Percentiles rank a stretch among this genome's conserved stretches.
Conservation (phyloP, 2,888 invertebrate species). For the Acanthosepion esculentum region DNA sequence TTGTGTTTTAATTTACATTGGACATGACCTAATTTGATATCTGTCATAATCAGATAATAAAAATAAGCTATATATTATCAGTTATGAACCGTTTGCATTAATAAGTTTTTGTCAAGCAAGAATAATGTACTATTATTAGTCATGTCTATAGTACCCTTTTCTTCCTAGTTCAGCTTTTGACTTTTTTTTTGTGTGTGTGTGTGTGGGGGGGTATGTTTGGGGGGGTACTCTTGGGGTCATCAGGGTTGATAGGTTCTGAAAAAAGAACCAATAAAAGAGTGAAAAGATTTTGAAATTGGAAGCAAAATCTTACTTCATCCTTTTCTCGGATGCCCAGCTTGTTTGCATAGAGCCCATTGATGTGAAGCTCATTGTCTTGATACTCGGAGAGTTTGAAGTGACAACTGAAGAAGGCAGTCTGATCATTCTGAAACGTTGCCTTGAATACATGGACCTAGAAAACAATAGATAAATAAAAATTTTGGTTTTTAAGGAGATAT, state of each 20-base stretch:
- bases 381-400: constrained; percentile 50
- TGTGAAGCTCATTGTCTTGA: constrained; percentile 59
- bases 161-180: not conserved
- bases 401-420: constrained; percentile 59
- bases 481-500: not conserved
- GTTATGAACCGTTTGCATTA: not conserved
- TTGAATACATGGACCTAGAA: constrained; percentile 60
- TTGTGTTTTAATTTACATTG: too few relatives aligned
- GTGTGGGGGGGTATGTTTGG: not conserved
- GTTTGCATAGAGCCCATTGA: constrained; percentile 67
- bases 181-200: not conserved
- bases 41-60: too few relatives aligned
- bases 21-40: too few relatives aligned
- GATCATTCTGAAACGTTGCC: constrained; percentile 52
- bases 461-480: constrained; percentile 47
- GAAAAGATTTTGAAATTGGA: constrained; percentile 33
- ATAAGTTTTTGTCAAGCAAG: not conserved
- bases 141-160: not conserved
- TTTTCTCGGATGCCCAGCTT: constrained; percentile 66
- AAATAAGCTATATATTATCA: too few relatives aligned
- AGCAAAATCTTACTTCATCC: constrained; percentile 55
- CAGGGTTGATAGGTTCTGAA: not conserved
- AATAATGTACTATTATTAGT: not conserved
- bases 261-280: constrained; percentile 4
- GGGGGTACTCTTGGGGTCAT: not conserved